A percentile compares a stretch with the other conserved stretches of the same genome.
Evolutionary conservation across 2,888 invertebrate species (phyloP).

Genomic region (Agrilus biguttatus): DNA sequence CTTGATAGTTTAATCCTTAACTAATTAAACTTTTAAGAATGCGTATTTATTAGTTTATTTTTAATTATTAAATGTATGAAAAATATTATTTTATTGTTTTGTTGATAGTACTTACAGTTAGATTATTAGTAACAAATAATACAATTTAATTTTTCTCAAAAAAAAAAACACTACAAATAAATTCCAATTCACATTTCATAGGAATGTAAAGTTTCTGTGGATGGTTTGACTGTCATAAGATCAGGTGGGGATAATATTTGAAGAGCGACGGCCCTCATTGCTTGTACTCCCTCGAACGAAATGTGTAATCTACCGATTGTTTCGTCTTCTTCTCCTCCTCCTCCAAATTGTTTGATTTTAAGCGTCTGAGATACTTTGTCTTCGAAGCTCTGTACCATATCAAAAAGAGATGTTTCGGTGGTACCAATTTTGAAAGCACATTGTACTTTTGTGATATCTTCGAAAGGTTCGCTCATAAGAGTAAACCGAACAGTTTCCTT

Average conservation of each 20-base stretch:
- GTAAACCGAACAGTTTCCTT: constrained; percentile 13
- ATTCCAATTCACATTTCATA: too few species aligned
- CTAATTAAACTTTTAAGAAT: too few species aligned
- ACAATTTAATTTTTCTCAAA: too few species aligned
- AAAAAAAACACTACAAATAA: too few species aligned
- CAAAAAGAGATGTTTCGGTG: constrained; percentile 11
- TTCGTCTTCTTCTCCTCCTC: constrained; percentile 4
- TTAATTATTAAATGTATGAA: too few species aligned
- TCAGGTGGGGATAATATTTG: constrained; percentile 11
- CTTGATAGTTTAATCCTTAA: too few species aligned
- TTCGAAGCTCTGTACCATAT: constrained; percentile 13
- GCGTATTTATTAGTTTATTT: too few species aligned
- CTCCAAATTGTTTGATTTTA: constrained; percentile 9
- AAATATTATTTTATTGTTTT: too few species aligned
- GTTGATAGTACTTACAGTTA: too few species aligned
- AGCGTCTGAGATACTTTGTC: constrained; percentile 10
- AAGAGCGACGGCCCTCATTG: constrained; percentile 14
- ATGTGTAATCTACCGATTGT: constrained; percentile 15
- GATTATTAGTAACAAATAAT: too few species aligned
- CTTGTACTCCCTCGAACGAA: constrained; percentile 13
- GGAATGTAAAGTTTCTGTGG: too few species aligned
- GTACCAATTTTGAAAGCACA: constrained; percentile 14
- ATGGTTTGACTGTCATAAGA: too few species aligned
- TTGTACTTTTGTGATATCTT: constrained; percentile 7
- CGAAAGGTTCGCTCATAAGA: constrained; percentile 15